A percentile compares a stretch with the other conserved stretches of the same genome.
phyloP scores from a whole-genome alignment of 2,113 vertebrate species.

The Microcebus jonahi region DNA sequence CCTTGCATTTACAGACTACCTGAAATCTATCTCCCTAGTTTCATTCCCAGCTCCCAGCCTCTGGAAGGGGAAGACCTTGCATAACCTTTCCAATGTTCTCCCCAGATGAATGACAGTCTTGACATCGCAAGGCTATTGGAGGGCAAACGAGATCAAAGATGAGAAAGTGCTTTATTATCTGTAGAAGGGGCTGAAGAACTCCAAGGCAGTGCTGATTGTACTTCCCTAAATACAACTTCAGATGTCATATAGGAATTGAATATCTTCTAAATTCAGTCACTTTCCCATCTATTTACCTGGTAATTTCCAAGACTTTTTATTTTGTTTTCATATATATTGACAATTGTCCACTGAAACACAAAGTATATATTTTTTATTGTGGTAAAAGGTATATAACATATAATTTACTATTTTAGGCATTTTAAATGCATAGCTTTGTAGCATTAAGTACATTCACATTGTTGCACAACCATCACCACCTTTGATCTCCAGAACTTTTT shows the following conservation, averaged over 20 bases:
- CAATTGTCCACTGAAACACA: not conserved
- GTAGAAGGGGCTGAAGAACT: not conserved
- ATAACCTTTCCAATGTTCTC: not conserved
- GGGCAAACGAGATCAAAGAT: not conserved
- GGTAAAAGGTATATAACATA: not conserved
- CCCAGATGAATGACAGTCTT: not conserved
- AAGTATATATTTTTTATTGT: not conserved
- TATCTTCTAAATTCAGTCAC: not conserved
- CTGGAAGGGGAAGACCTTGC: not conserved
- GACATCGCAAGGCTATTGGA: not conserved
- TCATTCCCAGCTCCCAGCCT: not conserved
- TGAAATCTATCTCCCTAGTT: not conserved
- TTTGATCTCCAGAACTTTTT: not conserved
- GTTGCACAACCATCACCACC: not conserved
- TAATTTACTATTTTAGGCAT: not conserved
- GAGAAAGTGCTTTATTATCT: not conserved
- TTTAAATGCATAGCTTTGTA: not conserved
- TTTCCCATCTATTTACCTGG: not conserved
- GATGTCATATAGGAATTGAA: not conserved
- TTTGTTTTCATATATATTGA: slow-evolving; percentile 14
- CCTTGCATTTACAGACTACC: not conserved
- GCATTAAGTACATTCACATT: not conserved
- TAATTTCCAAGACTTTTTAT: not conserved
- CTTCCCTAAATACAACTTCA: not conserved
- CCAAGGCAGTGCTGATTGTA: not conserved